These are phyloP conservation scores for Stigmatopora nigra DNA, from an alignment of 2,113 vertebrate genomes.

Conservation along the genomic window DNA sequence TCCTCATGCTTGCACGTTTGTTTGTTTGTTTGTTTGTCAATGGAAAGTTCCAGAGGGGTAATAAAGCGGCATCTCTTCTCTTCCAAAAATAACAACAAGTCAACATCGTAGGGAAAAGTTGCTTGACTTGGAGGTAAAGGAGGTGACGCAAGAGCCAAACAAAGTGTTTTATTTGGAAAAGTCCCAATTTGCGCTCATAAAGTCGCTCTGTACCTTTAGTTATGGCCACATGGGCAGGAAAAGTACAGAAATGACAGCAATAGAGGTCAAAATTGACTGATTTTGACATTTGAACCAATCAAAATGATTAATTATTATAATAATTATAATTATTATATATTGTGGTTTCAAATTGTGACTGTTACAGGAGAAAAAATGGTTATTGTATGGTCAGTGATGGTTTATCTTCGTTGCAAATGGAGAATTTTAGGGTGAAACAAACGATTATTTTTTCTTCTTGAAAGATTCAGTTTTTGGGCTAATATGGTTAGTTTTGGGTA, in stretches of 20 bases:
- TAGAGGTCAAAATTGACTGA: no score
- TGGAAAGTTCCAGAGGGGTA: slow-evolving; percentile 2
- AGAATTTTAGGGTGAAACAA: no score
- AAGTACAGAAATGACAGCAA: not conserved
- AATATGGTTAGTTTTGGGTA: no score
- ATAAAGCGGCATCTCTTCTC: not conserved
- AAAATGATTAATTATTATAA: no score
- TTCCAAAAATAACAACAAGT: not conserved
- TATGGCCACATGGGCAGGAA: not conserved
- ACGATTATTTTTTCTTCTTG: no score
- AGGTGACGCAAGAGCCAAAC: slow-evolving; percentile 8
- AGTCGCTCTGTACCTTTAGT: not conserved
- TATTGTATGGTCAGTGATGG: no score
- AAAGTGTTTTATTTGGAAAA: slow-evolving; percentile 16
- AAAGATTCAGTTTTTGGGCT: no score
- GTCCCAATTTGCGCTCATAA: slow-evolving; percentile 2
- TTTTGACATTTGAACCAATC: no score
- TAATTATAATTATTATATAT: no score
- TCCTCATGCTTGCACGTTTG: not conserved
- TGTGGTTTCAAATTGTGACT: no score
- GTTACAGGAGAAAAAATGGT: no score
- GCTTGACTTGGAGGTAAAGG: slow-evolving; percentile 3
- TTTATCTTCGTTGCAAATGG: no score
- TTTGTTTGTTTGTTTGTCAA: not conserved
- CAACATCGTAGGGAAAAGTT: not conserved